A percentile compares a stretch with the other conserved stretches of the same genome.
Evolutionary conservation across 2,113 vertebrate species (phyloP).

Genomic region (Cynoglossus semilaevis): DNA sequence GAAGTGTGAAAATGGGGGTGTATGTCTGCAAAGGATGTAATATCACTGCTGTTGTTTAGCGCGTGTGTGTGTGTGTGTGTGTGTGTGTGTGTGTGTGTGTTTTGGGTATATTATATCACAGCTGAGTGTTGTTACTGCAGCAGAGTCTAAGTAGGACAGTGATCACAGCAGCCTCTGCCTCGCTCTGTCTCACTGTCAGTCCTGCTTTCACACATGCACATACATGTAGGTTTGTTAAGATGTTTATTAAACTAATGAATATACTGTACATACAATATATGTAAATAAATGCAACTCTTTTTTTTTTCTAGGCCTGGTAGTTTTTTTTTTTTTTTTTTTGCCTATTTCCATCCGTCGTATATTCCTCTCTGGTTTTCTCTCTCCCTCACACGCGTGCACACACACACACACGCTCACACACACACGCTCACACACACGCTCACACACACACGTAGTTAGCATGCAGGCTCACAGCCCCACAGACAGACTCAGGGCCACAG

Average conservation of each 20-base stretch:
- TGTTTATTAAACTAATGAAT: no score
- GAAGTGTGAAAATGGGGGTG: conserved; percentile 14
- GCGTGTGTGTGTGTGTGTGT: conserved; percentile 11
- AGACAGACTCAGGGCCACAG: conserved; percentile 30
- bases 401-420: neutral
- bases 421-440: conserved; percentile 1
- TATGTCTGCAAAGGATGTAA: conserved; percentile 24
- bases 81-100: conserved; percentile 9
- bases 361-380: conserved; percentile 5
- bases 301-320: no score
- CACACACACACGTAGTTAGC: conserved; percentile 5
- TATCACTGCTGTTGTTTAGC: conserved; percentile 24
- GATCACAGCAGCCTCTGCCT: conserved; percentile 50
- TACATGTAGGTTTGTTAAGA: no score
- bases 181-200: neutral
- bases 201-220: conserved; percentile 3
- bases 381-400: neutral
- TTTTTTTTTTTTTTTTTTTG: no score
- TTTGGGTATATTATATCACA: conserved; percentile 40
- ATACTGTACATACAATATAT: no score
- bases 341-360: no score
- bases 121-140: conserved; percentile 56
- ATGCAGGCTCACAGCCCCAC: conserved; percentile 24
- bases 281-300: no score
- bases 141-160: conserved; percentile 64